Evolutionary conservation across 2,113 vertebrate genomes (phyloP), one percentile per base, ranked within the genome.

Genomic region (Entomyzon cyanotis): DNA sequence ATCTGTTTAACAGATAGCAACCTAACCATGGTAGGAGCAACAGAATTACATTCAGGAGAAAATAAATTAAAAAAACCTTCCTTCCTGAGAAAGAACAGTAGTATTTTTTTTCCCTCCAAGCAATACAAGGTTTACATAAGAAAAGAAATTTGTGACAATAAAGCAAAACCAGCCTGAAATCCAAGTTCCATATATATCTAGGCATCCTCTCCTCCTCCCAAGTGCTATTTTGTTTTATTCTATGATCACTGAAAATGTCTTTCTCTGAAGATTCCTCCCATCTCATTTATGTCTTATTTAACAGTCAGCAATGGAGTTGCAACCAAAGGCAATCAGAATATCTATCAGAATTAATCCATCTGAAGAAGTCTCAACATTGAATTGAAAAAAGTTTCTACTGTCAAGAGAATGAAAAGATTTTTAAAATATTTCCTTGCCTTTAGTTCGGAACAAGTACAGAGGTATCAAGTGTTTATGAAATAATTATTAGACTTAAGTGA

Each of bases 1-100:
- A 89, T 94, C 89, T 89, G 87, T 79, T 96, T 96, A 97, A 95
- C 12, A 91, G 85, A 97, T 19, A 67, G 33, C 37, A 92, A 87
- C 70, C 82, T 81, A 93, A 95, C 78, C 75, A 69, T 77, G 41
- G 53, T 58, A 95, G 49, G 31, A 96, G 85, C 28, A 95, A 77
- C 44, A 88, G 39, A 96, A 50, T 71, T 96, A 93, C 68, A 86
- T 91, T 71, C 52, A 60, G 56, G 31, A 53, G 37, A 90, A 96
- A 77, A 93, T 86, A 89, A 91, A 95, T 78, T 84, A 64, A 93
- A 95, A 95, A 84, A 33, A 52, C 77, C 69, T 56, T 90, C 39
- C 33, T 60, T 74, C 89, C 73, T 77, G 37, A 77, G 35, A 82
- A 89, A 81, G 52, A 86, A 71, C 11, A 20, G 49, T 10, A 88